These are phyloP conservation scores for Chunga burmeisteri DNA, from an alignment of 2,113 vertebrate genomes.

Conservation along the genomic window DNA sequence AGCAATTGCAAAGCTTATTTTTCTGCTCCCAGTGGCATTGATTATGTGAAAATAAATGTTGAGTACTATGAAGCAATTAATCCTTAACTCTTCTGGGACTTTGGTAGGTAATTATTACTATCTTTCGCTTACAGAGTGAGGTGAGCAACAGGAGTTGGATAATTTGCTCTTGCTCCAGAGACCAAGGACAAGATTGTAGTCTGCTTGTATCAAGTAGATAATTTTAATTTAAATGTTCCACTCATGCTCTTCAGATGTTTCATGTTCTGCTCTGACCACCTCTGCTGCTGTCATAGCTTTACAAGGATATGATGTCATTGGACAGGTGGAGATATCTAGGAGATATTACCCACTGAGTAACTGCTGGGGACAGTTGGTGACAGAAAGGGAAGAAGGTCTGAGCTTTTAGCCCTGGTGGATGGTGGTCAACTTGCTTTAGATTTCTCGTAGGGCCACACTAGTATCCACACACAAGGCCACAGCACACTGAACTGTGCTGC, in stretches of 20 bases:
- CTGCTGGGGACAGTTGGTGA: background rate
- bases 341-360: background rate
- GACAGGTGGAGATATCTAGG: background rate
- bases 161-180: background rate
- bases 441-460: background rate
- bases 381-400: background rate
- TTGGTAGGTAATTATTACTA: constrained; percentile 24
- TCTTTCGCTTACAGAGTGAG: background rate
- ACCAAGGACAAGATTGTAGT: background rate
- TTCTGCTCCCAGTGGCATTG: background rate
- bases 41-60: constrained; percentile 46
- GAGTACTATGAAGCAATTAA: constrained; percentile 42
- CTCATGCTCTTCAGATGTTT: background rate
- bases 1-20: constrained; percentile 6
- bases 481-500: background rate
- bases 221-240: background rate
- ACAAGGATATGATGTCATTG: too few species aligned
- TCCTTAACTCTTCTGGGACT: background rate
- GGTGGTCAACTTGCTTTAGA: background rate
- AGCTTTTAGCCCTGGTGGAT: background rate
- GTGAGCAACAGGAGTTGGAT: background rate
- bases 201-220: background rate
- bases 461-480: background rate
- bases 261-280: background rate
- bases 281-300: background rate